Percentiles rank a stretch among this genome's conserved stretches.
phyloP scores from a whole-genome alignment of 64 coral and sea anemone genomes.

The Trachythela sp. region DNA sequence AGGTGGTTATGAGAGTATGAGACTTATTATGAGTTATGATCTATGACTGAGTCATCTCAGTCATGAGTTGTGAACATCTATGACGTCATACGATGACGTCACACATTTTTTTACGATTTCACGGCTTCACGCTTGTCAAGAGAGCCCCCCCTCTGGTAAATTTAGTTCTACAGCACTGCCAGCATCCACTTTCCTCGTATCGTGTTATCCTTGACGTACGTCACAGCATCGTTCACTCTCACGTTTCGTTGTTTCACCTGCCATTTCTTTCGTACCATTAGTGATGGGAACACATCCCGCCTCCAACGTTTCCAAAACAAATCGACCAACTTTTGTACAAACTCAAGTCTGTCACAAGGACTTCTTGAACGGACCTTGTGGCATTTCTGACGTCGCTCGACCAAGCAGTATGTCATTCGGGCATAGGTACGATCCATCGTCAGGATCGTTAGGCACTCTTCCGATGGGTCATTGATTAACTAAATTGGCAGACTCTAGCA shows the following conservation, averaged over 20 bases:
- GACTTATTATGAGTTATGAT: neutral
- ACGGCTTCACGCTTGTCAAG: neutral
- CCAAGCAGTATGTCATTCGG: slow-evolving; percentile 36
- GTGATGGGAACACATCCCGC: neutral
- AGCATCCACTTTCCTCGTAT: neutral
- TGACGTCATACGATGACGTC: neutral
- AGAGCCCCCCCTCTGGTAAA: too few species aligned
- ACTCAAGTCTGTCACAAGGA: neutral
- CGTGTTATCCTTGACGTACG: neutral
- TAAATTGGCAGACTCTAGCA: slow-evolving; percentile 23
- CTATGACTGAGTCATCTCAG: neutral
- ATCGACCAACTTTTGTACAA: too few species aligned
- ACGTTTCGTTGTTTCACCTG: neutral
- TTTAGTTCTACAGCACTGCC: neutral
- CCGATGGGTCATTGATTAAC: slow-evolving; percentile 31
- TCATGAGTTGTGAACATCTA: neutral
- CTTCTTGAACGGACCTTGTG: slow-evolving; percentile 45
- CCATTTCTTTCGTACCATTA: neutral
- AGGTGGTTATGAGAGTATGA: neutral
- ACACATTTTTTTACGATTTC: neutral
- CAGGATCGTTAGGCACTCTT: slow-evolving; percentile 35
- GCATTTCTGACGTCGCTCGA: slow-evolving; percentile 14
- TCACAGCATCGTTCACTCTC: neutral
- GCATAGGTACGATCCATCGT: slow-evolving; percentile 26
- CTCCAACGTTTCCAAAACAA: slow-evolving; percentile 18